Conservation (phyloP, 2,797 vertebrate species). For the Hemibagrus guttatus region DNA sequence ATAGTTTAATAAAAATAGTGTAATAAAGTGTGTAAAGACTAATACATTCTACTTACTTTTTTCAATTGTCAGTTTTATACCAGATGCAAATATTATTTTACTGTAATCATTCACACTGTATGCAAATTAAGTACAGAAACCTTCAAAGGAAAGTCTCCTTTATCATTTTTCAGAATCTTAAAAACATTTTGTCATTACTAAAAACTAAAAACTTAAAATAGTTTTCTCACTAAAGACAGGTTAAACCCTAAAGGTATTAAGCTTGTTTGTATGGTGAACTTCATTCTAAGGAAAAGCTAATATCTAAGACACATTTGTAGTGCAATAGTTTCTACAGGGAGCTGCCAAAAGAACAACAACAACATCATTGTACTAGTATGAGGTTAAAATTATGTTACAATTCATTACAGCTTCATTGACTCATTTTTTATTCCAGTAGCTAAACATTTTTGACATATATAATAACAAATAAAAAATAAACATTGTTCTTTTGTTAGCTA, state of each 20-base stretch:
- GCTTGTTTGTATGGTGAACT: neutral
- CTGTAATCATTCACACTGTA: constrained; percentile 37
- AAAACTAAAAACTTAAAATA: too few relatives aligned
- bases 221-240: neutral
- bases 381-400: neutral
- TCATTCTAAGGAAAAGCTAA: neutral
- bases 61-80: constrained; percentile 5
- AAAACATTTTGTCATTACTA: neutral
- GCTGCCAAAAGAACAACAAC: too few relatives aligned
- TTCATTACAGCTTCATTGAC: neutral
- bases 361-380: too few relatives aligned
- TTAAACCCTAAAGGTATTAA: neutral
- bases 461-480: neutral
- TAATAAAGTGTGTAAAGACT: neutral
- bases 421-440: neutral
- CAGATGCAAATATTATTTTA: constrained; percentile 28
- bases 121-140: neutral
- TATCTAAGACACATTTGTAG: neutral
- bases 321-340: too few relatives aligned
- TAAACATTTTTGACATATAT: neutral
- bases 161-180: neutral
- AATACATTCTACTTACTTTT: constrained; percentile 20
- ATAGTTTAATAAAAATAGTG: neutral
- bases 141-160: neutral
- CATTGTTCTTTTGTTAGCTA: neutral